These are phyloP conservation scores for Gymnoscelis rufifasciata DNA, from an alignment of 2,888 invertebrate species.

Conservation along the genomic window DNA sequence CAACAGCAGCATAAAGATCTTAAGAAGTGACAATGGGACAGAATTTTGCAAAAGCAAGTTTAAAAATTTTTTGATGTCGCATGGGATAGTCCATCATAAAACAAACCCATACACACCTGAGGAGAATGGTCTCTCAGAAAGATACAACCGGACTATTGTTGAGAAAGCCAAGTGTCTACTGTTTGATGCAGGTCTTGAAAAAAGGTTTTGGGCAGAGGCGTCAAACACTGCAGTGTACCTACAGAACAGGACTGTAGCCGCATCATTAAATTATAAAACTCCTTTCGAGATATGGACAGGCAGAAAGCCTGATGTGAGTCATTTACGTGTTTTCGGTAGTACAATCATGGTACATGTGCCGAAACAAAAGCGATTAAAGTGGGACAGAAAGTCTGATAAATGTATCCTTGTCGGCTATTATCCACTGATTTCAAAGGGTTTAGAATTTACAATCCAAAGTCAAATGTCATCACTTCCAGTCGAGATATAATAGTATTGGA, in stretches of 20 bases:
- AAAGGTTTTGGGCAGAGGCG: conserved; percentile 20
- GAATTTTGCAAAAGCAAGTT: conserved; percentile 12
- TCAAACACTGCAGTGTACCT: conserved; percentile 17
- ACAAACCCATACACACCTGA: conserved; percentile 9
- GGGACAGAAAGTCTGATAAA: conserved; percentile 1
- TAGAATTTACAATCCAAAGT: not conserved
- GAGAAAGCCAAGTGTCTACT: conserved; percentile 16
- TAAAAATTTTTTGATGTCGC: conserved; percentile 5
- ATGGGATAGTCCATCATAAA: conserved; percentile 8
- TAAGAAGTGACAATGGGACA: conserved; percentile 20
- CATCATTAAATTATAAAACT: conserved; percentile 1
- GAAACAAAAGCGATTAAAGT: conserved; percentile 5
- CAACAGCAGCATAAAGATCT: conserved; percentile 19
- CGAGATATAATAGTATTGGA: conserved; percentile 9
- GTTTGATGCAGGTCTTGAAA: conserved; percentile 7
- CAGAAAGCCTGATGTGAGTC: conserved; percentile 4
- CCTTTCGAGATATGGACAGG: conserved; percentile 4
- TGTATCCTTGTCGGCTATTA: not conserved
- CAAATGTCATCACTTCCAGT: not conserved
- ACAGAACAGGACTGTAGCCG: conserved; percentile 6
- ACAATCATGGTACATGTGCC: conserved; percentile 4
- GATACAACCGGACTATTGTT: conserved; percentile 25
- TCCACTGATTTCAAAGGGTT: not conserved
- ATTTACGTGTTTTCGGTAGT: conserved; percentile 7
- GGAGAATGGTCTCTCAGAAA: conserved; percentile 18